These are phyloP conservation scores for Pangasius larnaudii DNA, from an alignment of 2,797 vertebrate genomes.

Conservation along the genomic window DNA sequence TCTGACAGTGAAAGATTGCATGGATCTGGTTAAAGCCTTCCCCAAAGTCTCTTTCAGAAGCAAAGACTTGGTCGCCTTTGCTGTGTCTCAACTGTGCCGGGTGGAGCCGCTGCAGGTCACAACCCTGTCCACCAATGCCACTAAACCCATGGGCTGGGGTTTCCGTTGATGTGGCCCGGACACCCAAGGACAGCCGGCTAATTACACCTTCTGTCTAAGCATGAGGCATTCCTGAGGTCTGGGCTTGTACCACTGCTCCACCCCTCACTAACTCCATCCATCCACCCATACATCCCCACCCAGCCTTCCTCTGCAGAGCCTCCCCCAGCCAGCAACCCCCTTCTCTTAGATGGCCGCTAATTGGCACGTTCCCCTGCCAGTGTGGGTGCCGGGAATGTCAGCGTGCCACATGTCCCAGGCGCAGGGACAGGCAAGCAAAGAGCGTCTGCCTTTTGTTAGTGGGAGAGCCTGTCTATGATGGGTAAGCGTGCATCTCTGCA, in stretches of 20 bases:
- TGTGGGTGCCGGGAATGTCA: slow-evolving; percentile 84
- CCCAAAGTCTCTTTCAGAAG: slow-evolving; percentile 7
- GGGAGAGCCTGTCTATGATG: slow-evolving; percentile 49
- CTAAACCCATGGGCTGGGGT: slow-evolving; percentile 48
- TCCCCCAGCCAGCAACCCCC: slow-evolving; percentile 73
- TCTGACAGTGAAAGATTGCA: slow-evolving; percentile 41
- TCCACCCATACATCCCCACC: slow-evolving; percentile 69
- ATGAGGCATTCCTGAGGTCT: slow-evolving; percentile 84
- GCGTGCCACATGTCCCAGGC: slow-evolving; percentile 70
- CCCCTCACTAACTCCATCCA: slow-evolving; percentile 65
- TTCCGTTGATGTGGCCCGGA: slow-evolving; percentile 75
- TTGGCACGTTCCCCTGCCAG: slow-evolving; percentile 84
- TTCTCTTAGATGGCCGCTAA: slow-evolving; percentile 81
- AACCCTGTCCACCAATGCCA: slow-evolving; percentile 56
- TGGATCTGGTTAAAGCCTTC: slow-evolving; percentile 32
- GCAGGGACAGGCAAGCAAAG: slow-evolving; percentile 50
- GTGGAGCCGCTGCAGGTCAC: slow-evolving; percentile 54
- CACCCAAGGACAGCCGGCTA: slow-evolving; percentile 77
- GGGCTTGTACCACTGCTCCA: slow-evolving; percentile 74
- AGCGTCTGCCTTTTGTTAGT: slow-evolving; percentile 53
- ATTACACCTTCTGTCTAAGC: slow-evolving; percentile 81
- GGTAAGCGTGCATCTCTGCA: slow-evolving; percentile 44
- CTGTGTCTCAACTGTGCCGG: slow-evolving; percentile 31
- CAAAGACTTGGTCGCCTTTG: slow-evolving; percentile 3
- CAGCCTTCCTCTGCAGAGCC: slow-evolving; percentile 66